phyloP scores from a whole-genome alignment of 1,140 invertebrate genomes.

The Drepana arcuata region DNA sequence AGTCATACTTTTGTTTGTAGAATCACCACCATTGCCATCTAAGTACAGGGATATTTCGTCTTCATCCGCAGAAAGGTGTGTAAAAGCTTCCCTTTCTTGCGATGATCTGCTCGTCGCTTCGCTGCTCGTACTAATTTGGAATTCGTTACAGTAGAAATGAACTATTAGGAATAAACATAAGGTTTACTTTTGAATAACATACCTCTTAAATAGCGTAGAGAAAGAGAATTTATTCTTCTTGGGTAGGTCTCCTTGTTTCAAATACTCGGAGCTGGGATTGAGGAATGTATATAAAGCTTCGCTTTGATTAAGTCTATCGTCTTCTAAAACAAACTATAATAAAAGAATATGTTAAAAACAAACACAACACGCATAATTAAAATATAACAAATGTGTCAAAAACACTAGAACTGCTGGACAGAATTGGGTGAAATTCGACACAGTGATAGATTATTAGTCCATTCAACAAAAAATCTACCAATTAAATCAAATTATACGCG shows the following conservation, averaged over 20 bases:
- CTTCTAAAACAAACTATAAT: slow-evolving; percentile 85
- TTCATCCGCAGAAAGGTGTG: slow-evolving; percentile 74
- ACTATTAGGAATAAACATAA: too few species aligned
- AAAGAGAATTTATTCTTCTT: slow-evolving; percentile 89
- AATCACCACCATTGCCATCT: slow-evolving; percentile 72
- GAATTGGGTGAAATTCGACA: too few species aligned
- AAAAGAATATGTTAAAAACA: slow-evolving; percentile 12
- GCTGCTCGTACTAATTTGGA: slow-evolving; percentile 58
- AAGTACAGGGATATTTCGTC: slow-evolving; percentile 82
- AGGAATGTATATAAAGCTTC: slow-evolving; percentile 92
- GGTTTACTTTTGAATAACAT: too few species aligned
- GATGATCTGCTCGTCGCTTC: slow-evolving; percentile 51
- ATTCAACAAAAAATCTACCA: too few species aligned
- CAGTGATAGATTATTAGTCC: too few species aligned
- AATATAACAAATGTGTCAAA: too few species aligned
- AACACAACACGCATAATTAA: neutral
- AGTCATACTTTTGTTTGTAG: slow-evolving; percentile 49
- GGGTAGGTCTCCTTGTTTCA: slow-evolving; percentile 83
- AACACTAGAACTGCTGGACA: too few species aligned
- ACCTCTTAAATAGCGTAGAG: slow-evolving; percentile 88
- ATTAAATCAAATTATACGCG: too few species aligned
- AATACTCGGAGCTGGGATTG: slow-evolving; percentile 89
- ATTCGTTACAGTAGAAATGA: too few species aligned
- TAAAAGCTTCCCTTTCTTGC: slow-evolving; percentile 42
- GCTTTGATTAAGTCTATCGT: slow-evolving; percentile 88